Evolutionary conservation across 2,797 vertebrate species (phyloP), one percentile per base, ranked within the genome.

Genomic region (Mionectes olivaceus): DNA sequence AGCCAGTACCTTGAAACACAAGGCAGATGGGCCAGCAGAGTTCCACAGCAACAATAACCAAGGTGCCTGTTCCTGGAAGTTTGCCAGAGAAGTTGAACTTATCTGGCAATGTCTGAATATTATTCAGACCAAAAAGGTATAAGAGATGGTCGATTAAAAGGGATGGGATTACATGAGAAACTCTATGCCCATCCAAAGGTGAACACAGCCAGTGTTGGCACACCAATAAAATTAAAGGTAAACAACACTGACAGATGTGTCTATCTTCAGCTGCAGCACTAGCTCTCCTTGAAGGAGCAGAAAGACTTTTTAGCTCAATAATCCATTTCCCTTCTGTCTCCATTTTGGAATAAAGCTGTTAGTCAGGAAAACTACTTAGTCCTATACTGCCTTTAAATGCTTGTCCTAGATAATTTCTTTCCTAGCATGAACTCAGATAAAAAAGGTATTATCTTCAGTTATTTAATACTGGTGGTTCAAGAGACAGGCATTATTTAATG

Each of bases 301-400:
- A 80, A 87, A 92, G 86, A 95, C 84, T 59, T 80, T 73, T 64
- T 47, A 60, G 74, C 71, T 89, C 81, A 96, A 95, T 82, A 93
- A 96, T 88, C 71, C 52, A 70, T 87, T 95, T 83, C 50, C 46
- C 53, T 89, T 91, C 82, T 94, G 82, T 83, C 87, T 89, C 71
- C 56, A 57, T 87, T 93, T 88, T 8, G 16, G 78, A 94, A 94
- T 35, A 39, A 87, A 96, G 83, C 78, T 84, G 49, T 79, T 83
- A 89, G 71, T 55, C 65, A 74, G 84, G 24, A 32, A 92, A 87
- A 86, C 30, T 56, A 65, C 46, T 69, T 46, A 96, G 57, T 80
- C 90, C 87, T 63, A 46, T 4, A 56, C 24, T 65, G 43, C 52
- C 65, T 95, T 80, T 22, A 59, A 63, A 84, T 47, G 59, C 86